phyloP scores from a whole-genome alignment of 2,113 vertebrate genomes.

The Trogon melanurus region DNA sequence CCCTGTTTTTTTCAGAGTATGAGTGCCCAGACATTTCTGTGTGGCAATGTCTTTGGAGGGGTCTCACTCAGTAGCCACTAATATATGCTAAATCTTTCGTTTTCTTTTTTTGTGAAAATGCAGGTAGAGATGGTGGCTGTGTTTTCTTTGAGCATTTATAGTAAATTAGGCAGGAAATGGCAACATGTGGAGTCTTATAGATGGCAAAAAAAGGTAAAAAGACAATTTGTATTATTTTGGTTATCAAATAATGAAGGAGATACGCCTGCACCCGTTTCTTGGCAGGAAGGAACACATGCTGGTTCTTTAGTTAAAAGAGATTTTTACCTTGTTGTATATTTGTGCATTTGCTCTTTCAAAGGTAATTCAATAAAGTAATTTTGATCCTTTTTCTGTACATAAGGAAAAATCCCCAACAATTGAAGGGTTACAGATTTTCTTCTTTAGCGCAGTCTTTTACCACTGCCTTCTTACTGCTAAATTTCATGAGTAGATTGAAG shows the following conservation, averaged over 20 bases:
- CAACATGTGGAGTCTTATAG: neutral
- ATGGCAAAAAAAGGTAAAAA: neutral
- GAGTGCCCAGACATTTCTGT: neutral
- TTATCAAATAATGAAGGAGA: neutral
- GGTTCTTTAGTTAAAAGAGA: neutral
- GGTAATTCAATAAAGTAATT: neutral
- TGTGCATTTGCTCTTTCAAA: neutral
- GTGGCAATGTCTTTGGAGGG: neutral
- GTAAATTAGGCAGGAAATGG: neutral
- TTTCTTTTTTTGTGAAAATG: neutral
- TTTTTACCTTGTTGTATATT: neutral
- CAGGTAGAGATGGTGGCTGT: accelerated
- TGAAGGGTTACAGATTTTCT: neutral
- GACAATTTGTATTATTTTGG: neutral
- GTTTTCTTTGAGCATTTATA: neutral
- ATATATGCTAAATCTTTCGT: neutral
- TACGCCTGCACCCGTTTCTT: accelerated
- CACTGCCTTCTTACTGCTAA: neutral
- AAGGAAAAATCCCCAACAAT: neutral
- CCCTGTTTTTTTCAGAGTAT: neutral
- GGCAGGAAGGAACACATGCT: neutral
- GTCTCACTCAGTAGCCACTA: neutral
- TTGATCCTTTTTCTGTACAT: neutral
- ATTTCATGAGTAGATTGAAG: neutral
- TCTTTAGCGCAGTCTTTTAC: neutral